Evolutionary conservation across 2,113 vertebrate genomes (phyloP), one percentile per base, ranked within the genome.

Genomic region (Oreamnos americanus): DNA sequence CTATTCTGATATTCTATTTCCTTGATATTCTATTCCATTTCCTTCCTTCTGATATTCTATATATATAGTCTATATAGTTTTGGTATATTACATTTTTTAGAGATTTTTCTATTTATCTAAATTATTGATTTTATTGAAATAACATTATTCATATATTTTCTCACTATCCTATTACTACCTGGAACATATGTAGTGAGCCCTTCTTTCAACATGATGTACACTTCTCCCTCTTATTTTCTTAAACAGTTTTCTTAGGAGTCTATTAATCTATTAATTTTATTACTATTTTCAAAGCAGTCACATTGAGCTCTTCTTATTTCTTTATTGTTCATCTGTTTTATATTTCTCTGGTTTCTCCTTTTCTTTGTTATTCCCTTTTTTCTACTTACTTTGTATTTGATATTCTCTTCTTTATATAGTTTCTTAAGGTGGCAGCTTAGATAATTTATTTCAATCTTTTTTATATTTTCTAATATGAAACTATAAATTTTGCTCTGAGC

Each of bases 271-370:
- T 49, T 55, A 81, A 43, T 39, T 60, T 92, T 60, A 78, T 39
- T 92, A 94, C 74, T 93, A 93, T 51, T 94, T 92, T 93, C 60
- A 96, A 90, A 87, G 15, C 64, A 78, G 51, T 95, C 6, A 49
- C 21, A 82, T 43, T 64, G 83, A 47, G 9, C 21, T 96, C 25
- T 87, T 21, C 85, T 93, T 47, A 64, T 78, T 83, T 83, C 51
- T 76, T 19, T 95, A 8, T 58, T 67, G 33, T 64, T 87, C 51
- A 39, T 55, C 21, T 84, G 13, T 43, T 94, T 91, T 78, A n/a
- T 83, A 84, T 91, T 83, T 91, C 39, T 67, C 81, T 45, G 5
- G 43, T 79, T 88, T 96, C 36, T 90, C 8, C 14, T 84, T 78
- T 91, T 64, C 19, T 57, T 64, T 86, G 21, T 76, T 86, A 78